Evolutionary conservation across 2,113 vertebrate genomes (phyloP).

Genomic region (Xiphophorus couchianus): DNA sequence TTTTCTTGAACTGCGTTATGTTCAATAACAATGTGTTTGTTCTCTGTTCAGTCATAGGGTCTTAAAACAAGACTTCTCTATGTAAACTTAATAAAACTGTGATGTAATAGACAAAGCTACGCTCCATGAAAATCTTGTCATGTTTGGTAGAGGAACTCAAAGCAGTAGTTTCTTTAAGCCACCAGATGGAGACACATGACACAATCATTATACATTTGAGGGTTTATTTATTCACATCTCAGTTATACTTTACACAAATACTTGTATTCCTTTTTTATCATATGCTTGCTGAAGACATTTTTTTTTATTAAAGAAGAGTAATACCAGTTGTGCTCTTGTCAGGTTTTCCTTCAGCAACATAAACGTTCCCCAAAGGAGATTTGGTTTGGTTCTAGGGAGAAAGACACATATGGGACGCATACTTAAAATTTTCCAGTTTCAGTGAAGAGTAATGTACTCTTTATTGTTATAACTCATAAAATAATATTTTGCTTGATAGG

Average conservation of each 20-base stretch:
- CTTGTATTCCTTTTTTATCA: no score
- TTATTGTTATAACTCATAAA: no score
- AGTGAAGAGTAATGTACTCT: no score
- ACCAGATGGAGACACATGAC: constrained; percentile 61
- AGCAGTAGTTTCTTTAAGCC: constrained; percentile 26
- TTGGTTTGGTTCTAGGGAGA: no score
- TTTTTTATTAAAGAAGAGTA: not conserved
- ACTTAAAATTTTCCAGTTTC: no score
- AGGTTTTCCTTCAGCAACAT: no score
- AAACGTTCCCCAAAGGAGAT: no score
- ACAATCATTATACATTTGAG: not conserved
- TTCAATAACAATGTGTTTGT: not conserved
- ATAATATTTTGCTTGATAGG: not conserved
- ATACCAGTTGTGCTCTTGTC: no score
- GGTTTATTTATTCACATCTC: not conserved
- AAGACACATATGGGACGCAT: no score
- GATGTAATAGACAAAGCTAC: not conserved
- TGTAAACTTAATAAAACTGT: no score
- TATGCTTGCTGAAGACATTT: not conserved
- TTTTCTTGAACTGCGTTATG: not conserved
- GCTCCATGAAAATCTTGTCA: not conserved
- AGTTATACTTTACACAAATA: not conserved
- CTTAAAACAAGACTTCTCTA: no score
- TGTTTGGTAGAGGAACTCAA: not conserved
- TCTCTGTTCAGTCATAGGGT: not conserved